phyloP scores from a whole-genome alignment of 2,797 vertebrate species.

The Nannoperca obscura region DNA sequence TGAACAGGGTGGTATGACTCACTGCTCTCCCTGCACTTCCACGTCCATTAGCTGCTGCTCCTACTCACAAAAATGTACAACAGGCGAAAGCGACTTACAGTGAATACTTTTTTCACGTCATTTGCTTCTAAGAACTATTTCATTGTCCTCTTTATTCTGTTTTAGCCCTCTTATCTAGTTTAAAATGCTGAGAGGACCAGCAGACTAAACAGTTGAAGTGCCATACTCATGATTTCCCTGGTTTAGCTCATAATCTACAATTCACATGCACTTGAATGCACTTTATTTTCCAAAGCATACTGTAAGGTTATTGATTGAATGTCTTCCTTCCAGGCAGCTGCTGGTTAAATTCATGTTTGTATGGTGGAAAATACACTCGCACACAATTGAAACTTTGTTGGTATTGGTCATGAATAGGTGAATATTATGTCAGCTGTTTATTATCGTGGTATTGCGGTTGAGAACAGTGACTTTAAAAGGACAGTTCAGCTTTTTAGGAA shows the following conservation, averaged over 20 bases:
- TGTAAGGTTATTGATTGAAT: neutral
- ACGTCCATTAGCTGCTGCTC: conserved; percentile 55
- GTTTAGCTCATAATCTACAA: neutral
- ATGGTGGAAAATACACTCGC: neutral
- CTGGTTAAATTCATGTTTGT: neutral
- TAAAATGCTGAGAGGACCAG: neutral
- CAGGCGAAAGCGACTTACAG: conserved; percentile 43
- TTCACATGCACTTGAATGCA: neutral
- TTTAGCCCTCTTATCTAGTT: neutral
- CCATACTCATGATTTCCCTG: neutral
- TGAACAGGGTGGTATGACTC: conserved; percentile 67
- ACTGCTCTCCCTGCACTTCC: conserved; percentile 53
- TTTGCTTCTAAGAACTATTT: neutral
- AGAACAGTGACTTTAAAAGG: neutral
- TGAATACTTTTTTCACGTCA: conserved; percentile 18
- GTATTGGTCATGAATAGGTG: neutral
- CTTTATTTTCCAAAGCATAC: neutral
- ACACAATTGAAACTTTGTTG: too few species aligned
- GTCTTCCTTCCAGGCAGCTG: neutral
- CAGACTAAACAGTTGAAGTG: neutral
- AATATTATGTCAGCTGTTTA: neutral
- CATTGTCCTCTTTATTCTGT: neutral
- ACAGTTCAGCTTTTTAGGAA: neutral
- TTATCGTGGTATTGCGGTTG: neutral
- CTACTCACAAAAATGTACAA: conserved; percentile 45